Base-by-base conservation (phyloP, 1,140 invertebrate species). In the Papilio dardanus region DNA sequence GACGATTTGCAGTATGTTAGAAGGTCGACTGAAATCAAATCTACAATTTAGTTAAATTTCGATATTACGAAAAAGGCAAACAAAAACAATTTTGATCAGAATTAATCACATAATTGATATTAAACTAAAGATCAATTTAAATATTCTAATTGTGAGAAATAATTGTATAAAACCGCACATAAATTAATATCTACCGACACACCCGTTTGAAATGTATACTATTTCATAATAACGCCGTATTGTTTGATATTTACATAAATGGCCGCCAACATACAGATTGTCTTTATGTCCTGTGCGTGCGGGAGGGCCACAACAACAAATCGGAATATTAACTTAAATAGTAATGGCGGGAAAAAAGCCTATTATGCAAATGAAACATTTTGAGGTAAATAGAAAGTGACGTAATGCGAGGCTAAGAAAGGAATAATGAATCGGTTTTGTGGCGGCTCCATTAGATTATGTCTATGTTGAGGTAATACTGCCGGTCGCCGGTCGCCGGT, bases 351-450 rank as follows among this genome's bases (percentile, higher is more conserved):
- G 83, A 93, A 93, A 92, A 92, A 93, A 92, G 91, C 89, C 88
- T 88, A 92, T 93, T 93, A 93, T 92, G 91, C 90, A 91, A 93
- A 93, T 93, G 87, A 91, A 93, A 91, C 89, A 90, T 92, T n/a
- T 92, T 88, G 86, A 88, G 84, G 88, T 90, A 93, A 93, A 93
- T 91, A 90, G 84, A 86, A 87, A 90, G 81, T 92, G 90, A 91
- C 85, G 87, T 93, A 87, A 88, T 86, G 76, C 81, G 86, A 85
- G 85, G 84, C 86, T 87, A 87, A 86, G 86, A 85, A 87, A 89
- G 78, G 84, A 86, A 90, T 88, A 88, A 89, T 90, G 86, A 91
- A 91, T 88, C 85, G 86, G 87, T 89, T 85, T 88, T 81, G 79
- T 85, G 76, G 75, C 77, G 68, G 79, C 76, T 66, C 81, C 84